Evolutionary conservation across 2,113 vertebrate species (phyloP).

Genomic region (Ciconia maguari): DNA sequence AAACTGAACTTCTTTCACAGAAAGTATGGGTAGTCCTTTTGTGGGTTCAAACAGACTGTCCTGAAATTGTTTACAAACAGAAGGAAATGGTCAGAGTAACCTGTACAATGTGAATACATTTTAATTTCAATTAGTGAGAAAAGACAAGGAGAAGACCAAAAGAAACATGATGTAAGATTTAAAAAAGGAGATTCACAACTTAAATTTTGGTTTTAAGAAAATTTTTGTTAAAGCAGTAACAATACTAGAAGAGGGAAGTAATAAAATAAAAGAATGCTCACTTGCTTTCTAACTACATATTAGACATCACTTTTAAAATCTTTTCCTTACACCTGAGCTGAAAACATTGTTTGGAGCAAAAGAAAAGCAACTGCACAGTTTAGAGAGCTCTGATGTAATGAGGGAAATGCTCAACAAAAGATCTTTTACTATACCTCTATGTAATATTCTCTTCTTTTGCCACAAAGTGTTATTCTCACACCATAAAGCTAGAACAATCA

Average conservation of each 20-base stretch:
- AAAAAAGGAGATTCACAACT: not conserved
- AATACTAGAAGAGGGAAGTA: not conserved
- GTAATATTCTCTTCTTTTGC: not conserved
- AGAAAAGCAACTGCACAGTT: not conserved
- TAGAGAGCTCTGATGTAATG: not conserved
- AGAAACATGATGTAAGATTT: not conserved
- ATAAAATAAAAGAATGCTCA: not conserved
- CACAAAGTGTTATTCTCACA: not conserved
- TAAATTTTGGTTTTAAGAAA: not conserved
- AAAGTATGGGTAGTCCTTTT: not conserved
- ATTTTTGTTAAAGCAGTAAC: not conserved
- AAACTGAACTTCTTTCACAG: accelerated
- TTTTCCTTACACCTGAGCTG: not conserved
- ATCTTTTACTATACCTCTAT: not conserved
- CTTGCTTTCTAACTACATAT: not conserved
- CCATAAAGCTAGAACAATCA: not conserved
- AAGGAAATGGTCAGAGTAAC: not conserved
- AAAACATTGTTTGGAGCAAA: not conserved
- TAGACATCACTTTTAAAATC: not conserved
- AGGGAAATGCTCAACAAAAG: not conserved
- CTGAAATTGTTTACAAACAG: not conserved
- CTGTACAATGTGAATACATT: not conserved
- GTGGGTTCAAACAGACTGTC: not conserved
- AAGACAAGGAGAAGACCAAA: not conserved
- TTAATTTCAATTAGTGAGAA: not conserved